Evolutionary conservation across 2,113 vertebrate genomes (phyloP), one percentile per base, ranked within the genome.

Genomic region (Grus americana): DNA sequence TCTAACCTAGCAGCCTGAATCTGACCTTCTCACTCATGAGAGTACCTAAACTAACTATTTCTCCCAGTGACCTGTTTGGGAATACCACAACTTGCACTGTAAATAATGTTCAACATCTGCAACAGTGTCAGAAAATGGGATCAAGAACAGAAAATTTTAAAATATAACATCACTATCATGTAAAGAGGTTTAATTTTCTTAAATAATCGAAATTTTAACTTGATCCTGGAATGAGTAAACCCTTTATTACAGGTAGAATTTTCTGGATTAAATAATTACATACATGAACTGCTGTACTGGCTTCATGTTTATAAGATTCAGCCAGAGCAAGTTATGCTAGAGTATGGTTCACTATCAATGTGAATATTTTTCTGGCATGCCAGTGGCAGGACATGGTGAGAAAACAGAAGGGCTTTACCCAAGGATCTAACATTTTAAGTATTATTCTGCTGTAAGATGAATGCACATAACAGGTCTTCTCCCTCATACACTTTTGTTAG

Each of bases 381-480:
- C 16, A 74, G 65, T 32, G 8, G 21, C 21, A 66, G 11, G 9
- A 70, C 4, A 30, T 12, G 10, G 11, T 46, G 17, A 58, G 36
- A 67, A 66, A 66, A 66, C 11, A 92, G 26, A 88, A 78, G 16
- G 10, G 5, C 1, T 73, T 59, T 44, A 21, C 4, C 10, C 21
- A 54, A 50, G n/a, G 5, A 11, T n/a, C 17, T 58, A 70, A 49
- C 7, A 40, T 54, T 82, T 70, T 40, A n/a, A 4, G 2, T 66
- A 49, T 23, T 8, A n/a, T 78, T 75, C 8, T 75, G 63, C 36
- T 63, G 6, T 55, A n/a, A 79, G 5, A 59, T 24, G 19, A 74
- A 75, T 20, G 3, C 5, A 30, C 0, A 0, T 38, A 70, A 3
- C 5, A 50, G 7, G 3, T 40, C 20, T 52, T 50, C 57, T 32